Percentiles rank a stretch among this genome's conserved stretches.
Evolutionary conservation across 2,888 invertebrate genomes (phyloP).

Genomic region (Pteria penguin): DNA sequence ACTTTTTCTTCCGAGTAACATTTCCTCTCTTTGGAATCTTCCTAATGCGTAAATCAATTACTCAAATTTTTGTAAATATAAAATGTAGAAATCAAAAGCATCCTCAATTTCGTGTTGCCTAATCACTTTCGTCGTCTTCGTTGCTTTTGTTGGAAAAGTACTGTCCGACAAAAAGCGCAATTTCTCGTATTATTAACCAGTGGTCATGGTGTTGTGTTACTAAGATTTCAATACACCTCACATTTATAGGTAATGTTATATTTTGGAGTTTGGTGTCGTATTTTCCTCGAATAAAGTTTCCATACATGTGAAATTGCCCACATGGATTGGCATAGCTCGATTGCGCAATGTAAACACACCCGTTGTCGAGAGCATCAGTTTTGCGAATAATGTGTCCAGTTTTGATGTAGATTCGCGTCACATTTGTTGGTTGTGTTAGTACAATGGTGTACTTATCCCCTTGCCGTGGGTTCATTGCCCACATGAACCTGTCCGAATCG

Average conservation of each 20-base stretch:
- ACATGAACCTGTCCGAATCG: slow-evolving; percentile 45
- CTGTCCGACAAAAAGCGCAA: slow-evolving; percentile 10
- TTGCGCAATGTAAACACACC: neutral
- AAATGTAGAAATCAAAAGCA: too few relatives aligned
- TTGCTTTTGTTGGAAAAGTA: neutral
- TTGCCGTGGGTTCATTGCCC: slow-evolving; percentile 46
- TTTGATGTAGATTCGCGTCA: slow-evolving; percentile 45
- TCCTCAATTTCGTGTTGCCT: too few relatives aligned
- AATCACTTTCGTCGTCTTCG: neutral
- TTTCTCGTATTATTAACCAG: slow-evolving; percentile 23
- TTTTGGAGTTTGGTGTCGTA: slow-evolving; percentile 8
- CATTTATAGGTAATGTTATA: slow-evolving; percentile 10
- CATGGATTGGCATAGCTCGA: neutral
- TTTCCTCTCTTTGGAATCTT: too few relatives aligned
- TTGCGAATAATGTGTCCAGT: slow-evolving; percentile 1
- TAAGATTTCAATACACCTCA: slow-evolving; percentile 7
- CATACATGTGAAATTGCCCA: neutral
- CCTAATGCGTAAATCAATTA: too few relatives aligned
- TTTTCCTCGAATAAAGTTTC: neutral
- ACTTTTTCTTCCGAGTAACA: too few relatives aligned
- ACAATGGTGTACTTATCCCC: slow-evolving; percentile 45
- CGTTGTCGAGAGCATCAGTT: slow-evolving; percentile 8
- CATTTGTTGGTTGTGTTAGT: slow-evolving; percentile 47
- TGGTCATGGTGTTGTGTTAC: slow-evolving; percentile 12
- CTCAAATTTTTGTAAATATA: too few relatives aligned